Base-by-base conservation (phyloP, 2,797 vertebrate genomes). In the Urocyon cinereoargenteus region DNA sequence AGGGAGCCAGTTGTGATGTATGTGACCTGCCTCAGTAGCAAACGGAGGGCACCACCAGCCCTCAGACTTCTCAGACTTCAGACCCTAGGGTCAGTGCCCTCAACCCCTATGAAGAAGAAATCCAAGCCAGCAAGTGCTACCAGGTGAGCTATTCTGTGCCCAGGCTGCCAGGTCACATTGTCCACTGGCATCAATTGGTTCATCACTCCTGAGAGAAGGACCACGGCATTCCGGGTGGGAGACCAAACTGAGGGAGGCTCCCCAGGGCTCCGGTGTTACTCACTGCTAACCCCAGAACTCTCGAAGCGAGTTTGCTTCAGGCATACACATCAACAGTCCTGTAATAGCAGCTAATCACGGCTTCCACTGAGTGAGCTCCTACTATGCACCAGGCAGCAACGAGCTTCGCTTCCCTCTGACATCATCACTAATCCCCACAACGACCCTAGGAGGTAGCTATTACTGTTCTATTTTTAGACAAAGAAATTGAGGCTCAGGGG, bases 391-490 rank as follows among this genome's bases (percentile, higher is more conserved):
- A 45, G 66, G 83, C 62, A 19, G 36, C 86, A 19, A 6, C 0
- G 0, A 26, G 85, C 86, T 75, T 26, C 5, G 90, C 94, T 96
- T 82, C 82, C 31, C 31, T 83, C 86, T 96, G 97, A 97, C 51
- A 3, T 97, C 96, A 97, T 16, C 92, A 19, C 59, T n/a, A 45
- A 78, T 49, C 55, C 45, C 86, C 68, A 79, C 49, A 94, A 75
- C 78, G 77, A 55, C 57, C n/a, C 49, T 2, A 26, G 55, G 90
- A 94, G 97, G 96, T 86, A 92, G 96, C 84, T 93, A 92, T 97
- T 97, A 96, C 22, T 81, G 85, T 45, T 75, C 49, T 97, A 95
- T 96, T 97, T 97, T 97, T 96, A 95, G 96, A 81, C 81, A 55
- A 68, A 89, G 83, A 84, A 68, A 87, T 31, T 55, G 89, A 96